Evolutionary conservation across 2,797 vertebrate species (phyloP).

Genomic region (Phalloptychus januarius): DNA sequence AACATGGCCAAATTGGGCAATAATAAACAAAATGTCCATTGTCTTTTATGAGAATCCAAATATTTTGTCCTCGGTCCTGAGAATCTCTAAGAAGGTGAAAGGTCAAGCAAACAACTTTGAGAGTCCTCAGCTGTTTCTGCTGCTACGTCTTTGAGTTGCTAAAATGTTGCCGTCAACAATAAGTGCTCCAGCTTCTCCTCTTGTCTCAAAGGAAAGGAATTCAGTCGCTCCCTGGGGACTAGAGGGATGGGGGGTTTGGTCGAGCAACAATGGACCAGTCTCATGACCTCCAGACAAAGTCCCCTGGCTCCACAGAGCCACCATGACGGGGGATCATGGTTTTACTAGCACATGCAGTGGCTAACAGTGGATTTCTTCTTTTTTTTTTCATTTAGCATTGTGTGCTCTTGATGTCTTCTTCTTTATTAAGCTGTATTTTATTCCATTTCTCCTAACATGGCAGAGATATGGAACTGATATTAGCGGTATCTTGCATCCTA

Average conservation of each 20-base stretch:
- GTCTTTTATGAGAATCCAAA: constrained; percentile 35
- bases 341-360: constrained; percentile 48
- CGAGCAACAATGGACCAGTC: constrained; percentile 75
- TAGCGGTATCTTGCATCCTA: constrained; percentile 53
- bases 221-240: constrained; percentile 64
- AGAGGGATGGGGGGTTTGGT: constrained; percentile 56
- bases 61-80: constrained; percentile 24
- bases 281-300: constrained; percentile 73
- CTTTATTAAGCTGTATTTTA: constrained; percentile 35
- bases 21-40: constrained; percentile 10
- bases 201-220: constrained; percentile 83
- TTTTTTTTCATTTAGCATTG: constrained; percentile 21
- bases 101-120: constrained; percentile 73
- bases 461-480: constrained; percentile 61
- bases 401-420: constrained; percentile 13
- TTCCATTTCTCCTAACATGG: constrained; percentile 36
- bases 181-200: constrained; percentile 69
- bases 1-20: neutral
- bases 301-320: constrained; percentile 52
- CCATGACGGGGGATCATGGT: constrained; percentile 59
- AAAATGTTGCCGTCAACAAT: constrained; percentile 74
- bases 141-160: constrained; percentile 64
- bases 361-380: constrained; percentile 14
- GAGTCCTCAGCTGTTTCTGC: constrained; percentile 58
- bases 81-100: constrained; percentile 60